phyloP scores from a whole-genome alignment of 2,113 vertebrate genomes.

The Arizona elegans region DNA sequence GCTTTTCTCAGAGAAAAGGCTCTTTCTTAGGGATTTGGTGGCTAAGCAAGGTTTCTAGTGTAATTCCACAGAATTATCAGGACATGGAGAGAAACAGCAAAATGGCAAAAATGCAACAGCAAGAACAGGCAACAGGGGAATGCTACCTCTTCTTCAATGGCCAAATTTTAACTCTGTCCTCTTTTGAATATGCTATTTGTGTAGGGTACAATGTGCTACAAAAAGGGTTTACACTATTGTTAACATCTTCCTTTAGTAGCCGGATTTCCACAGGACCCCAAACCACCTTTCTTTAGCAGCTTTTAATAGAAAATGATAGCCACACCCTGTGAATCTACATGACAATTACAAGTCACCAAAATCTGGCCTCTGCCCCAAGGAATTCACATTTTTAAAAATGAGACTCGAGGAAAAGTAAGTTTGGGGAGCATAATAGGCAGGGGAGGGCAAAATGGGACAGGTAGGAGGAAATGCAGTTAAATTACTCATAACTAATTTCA shows the following conservation, averaged over 20 bases:
- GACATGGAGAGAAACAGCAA: not conserved
- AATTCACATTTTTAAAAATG: not conserved
- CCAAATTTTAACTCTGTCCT: not conserved
- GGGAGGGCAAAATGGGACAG: not conserved
- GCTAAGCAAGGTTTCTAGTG: not conserved
- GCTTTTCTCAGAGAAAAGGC: not conserved
- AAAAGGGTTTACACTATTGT: not conserved
- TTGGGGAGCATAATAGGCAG: not conserved
- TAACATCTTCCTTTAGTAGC: not conserved
- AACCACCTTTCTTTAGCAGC: not conserved
- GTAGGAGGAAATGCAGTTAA: not conserved
- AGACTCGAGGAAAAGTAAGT: not conserved
- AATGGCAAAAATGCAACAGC: not conserved
- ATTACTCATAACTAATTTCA: not conserved
- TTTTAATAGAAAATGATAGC: not conserved
- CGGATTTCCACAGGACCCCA: not conserved
- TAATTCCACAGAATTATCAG: not conserved
- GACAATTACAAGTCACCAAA: not conserved
- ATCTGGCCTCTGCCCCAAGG: not conserved
- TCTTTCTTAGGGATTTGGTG: slow-evolving; percentile 1
- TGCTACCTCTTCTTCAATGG: not conserved
- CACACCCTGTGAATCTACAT: not conserved
- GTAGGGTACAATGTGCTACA: not conserved
- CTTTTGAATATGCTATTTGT: not conserved
- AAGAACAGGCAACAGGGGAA: not conserved